Evolutionary conservation across 2,113 vertebrate genomes (phyloP), one percentile per base, ranked within the genome.

Genomic region (Phocoena sinus): DNA sequence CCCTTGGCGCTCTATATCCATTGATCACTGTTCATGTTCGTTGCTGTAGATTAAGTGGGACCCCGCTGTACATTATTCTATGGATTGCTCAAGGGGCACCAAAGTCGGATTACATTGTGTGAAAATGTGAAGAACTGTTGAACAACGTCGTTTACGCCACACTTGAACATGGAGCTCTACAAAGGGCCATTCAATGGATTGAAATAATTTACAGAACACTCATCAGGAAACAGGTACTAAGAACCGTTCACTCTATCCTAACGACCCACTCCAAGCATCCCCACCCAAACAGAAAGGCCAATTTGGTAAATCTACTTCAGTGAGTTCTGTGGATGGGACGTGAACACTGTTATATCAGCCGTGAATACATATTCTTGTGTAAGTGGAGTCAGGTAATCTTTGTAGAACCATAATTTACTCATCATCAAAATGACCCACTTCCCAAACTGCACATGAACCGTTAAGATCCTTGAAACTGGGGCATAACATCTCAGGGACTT

Each of bases 81-180:
- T n/a, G 84, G 88, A 85, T 83, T 81, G 74, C 79, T 74, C 63
- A 56, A 31, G 60, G 92, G 53, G 70, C 92, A 92, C 67, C 3
- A 2, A 91, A 93, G 97, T 96, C 92, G 76, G 95, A 95, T 97
- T 91, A 94, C 23, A 88, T 96, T 93, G 67, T 79, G 86, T 73
- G 85, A 97, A 92, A 91, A 94, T 41, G 91, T 94, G 97, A 95
- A 98, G 95, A 97, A 83, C 82, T 97, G 82, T 56, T 89, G 94
- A 95, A 93, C 2, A 25, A 36, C 79, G 65, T 44, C 95, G 63
- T 44, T 93, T 79, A 97, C 0, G 8, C 38, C 38, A 82, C 97
- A 77, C 56, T 12, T 84, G 67, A 58, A 56, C 15, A 0, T 5
- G 25, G 96, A 96, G 70, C 31, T 87, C 53, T 97, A 94, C n/a